Conservation (phyloP, 2,888 invertebrate genomes). For the Troilus luridus region DNA sequence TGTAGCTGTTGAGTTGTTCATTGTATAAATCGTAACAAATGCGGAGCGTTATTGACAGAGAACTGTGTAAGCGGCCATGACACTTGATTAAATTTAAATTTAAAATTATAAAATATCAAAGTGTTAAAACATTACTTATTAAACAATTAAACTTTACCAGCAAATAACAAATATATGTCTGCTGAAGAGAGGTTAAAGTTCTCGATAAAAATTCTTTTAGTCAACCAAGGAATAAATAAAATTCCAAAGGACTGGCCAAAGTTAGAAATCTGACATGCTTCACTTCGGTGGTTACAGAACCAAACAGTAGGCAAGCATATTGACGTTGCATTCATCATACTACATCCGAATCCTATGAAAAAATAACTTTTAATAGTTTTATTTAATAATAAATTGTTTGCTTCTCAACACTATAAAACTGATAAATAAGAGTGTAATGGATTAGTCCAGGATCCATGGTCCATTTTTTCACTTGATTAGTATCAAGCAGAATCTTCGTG, state of each 20-base stretch:
- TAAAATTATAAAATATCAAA: neutral
- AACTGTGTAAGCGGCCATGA: no score
- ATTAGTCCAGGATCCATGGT: no score
- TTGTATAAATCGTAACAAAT: no score
- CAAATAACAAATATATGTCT: neutral
- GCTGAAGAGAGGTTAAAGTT: neutral
- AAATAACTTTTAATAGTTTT: neutral
- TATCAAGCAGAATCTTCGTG: no score
- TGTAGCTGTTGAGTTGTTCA: no score
- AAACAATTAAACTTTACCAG: neutral
- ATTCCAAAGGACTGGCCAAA: conserved; percentile 19
- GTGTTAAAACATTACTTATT: neutral
- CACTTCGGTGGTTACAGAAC: conserved; percentile 12
- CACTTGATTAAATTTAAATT: neutral
- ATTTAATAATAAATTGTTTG: neutral
- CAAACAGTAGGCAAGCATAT: neutral
- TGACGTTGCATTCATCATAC: conserved; percentile 16
- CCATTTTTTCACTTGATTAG: no score
- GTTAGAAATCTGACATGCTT: neutral
- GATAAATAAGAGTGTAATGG: neutral
- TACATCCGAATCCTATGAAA: conserved; percentile 17
- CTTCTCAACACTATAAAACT: neutral
- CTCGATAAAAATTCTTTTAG: neutral
- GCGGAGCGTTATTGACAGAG: no score
- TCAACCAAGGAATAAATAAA: neutral